Evolutionary conservation across 2,113 vertebrate genomes (phyloP).

Genomic region (Chloebia gouldiae): DNA sequence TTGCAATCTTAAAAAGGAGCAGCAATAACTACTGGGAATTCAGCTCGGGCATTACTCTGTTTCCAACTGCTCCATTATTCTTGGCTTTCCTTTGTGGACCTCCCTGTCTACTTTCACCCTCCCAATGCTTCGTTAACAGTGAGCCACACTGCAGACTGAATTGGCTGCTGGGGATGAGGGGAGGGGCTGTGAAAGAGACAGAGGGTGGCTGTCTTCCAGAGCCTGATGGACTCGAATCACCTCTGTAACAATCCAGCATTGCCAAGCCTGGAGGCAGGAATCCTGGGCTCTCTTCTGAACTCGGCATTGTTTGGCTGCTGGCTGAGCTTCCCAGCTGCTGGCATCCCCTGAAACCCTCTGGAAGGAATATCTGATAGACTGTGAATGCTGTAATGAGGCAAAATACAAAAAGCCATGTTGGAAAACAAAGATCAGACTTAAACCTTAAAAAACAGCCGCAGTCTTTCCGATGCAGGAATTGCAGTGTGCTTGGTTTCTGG

Average conservation of each 20-base stretch:
- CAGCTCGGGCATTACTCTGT: neutral
- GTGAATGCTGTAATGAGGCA: conserved; percentile 30
- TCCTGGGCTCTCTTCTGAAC: conserved; percentile 35
- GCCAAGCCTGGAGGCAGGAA: conserved; percentile 58
- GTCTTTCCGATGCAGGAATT: neutral
- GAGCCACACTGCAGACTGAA: neutral
- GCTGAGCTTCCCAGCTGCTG: conserved; percentile 54
- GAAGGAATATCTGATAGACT: conserved; percentile 46
- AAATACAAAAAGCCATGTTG: conserved; percentile 31
- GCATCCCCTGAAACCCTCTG: conserved; percentile 5
- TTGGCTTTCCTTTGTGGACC: conserved; percentile 16
- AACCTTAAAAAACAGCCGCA: neutral
- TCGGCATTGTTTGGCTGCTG: conserved; percentile 43
- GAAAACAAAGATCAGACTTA: conserved; percentile 48
- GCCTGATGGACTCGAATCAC: conserved; percentile 14
- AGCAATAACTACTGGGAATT: neutral
- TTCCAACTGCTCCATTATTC: neutral
- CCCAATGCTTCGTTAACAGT: neutral
- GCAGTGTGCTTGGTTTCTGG: neutral
- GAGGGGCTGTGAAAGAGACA: neutral
- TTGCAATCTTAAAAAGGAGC: neutral
- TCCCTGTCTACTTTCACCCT: neutral
- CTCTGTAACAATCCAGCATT: neutral
- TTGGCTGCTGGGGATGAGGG: neutral
- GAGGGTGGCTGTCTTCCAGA: conserved; percentile 46